Percentiles rank a stretch among this genome's conserved stretches.
Conservation (phyloP, 2,888 invertebrate genomes). For the Neoscelio sp. region DNA sequence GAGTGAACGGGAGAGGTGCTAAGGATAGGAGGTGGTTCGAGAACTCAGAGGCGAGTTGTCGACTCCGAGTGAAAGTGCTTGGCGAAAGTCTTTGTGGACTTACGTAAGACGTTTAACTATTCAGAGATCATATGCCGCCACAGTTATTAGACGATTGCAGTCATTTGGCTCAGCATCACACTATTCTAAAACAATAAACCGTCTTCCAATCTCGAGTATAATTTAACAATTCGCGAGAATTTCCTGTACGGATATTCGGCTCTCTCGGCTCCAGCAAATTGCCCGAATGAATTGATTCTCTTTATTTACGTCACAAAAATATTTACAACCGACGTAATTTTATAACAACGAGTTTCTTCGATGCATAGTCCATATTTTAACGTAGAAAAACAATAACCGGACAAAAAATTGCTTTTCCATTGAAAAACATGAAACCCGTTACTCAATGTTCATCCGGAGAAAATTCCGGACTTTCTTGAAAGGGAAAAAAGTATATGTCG, state of each 20-base stretch:
- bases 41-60: constrained; percentile 70
- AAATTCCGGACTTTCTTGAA: constrained; percentile 47
- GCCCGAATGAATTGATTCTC: constrained; percentile 23
- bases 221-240: constrained; percentile 42
- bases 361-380: constrained; percentile 21
- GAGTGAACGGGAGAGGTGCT: constrained; percentile 82
- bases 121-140: constrained; percentile 76
- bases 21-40: constrained; percentile 70
- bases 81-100: constrained; percentile 82
- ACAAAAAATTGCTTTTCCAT: constrained; percentile 19
- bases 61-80: constrained; percentile 81
- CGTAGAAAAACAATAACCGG: constrained; percentile 22
- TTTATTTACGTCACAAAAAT: constrained; percentile 25
- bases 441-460: constrained; percentile 20
- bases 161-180: constrained; percentile 61
- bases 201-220: constrained; percentile 27
- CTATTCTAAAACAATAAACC: constrained; percentile 62
- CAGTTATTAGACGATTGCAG: constrained; percentile 68
- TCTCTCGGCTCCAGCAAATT: constrained; percentile 3
- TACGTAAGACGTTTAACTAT: constrained; percentile 80
- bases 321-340: constrained; percentile 33
- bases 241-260: constrained; percentile 21
- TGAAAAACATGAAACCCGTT: constrained; percentile 40
- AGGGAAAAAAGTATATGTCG: constrained; percentile 1
- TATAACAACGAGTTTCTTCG: constrained; percentile 11